Evolutionary conservation across 2,113 vertebrate species (phyloP).

Genomic region (Laticauda laticaudata): DNA sequence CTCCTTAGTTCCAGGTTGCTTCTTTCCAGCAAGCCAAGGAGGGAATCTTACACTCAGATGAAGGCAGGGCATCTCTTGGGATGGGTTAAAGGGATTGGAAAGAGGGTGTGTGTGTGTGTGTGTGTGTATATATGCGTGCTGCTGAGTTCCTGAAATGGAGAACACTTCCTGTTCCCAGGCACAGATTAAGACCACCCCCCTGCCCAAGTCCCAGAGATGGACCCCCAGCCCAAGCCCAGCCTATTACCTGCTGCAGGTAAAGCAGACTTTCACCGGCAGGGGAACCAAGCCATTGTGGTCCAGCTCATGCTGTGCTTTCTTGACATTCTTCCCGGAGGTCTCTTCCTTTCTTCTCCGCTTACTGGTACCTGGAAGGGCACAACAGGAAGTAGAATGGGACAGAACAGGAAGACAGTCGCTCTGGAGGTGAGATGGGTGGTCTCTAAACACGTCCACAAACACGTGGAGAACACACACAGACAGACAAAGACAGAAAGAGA

Average conservation of each 20-base stretch:
- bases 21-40: background rate
- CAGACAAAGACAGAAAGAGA: too few species aligned
- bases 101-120: too few species aligned
- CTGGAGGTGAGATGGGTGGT: too few species aligned
- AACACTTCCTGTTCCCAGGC: background rate
- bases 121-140: too few species aligned
- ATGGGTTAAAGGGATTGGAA: background rate
- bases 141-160: background rate
- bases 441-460: too few species aligned
- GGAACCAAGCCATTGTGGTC: constrained; percentile 95
- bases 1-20: too few species aligned
- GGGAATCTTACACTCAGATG: background rate
- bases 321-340: constrained; percentile 89
- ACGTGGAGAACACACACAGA: too few species aligned
- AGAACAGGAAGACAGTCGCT: too few species aligned
- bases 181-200: too few species aligned
- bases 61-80: too few species aligned
- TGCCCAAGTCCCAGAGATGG: too few species aligned
- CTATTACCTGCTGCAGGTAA: constrained; percentile 90
- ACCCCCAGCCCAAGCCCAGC: background rate
- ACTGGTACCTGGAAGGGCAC: constrained; percentile 86
- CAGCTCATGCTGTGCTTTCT: constrained; percentile 92
- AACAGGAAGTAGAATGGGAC: background rate
- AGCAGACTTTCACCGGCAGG: constrained; percentile 94
- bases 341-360: constrained; percentile 95